phyloP scores from a whole-genome alignment of 2,113 vertebrate genomes.

The Cryptomyrus ogoouensis region DNA sequence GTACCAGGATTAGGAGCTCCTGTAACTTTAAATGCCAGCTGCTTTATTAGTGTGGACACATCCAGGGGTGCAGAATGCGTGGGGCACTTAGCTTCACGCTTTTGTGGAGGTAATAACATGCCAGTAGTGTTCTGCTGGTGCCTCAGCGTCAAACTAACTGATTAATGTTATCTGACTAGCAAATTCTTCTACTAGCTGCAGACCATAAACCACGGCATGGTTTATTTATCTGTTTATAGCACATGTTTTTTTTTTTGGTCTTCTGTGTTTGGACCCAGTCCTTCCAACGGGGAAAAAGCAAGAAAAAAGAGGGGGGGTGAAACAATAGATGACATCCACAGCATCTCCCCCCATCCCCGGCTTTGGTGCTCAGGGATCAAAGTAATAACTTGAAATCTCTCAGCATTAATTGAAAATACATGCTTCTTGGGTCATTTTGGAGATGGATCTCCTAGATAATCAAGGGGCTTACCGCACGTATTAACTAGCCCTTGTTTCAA shows the following conservation, averaged over 20 bases:
- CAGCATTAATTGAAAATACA: conserved; percentile 8
- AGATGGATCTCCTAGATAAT: background rate
- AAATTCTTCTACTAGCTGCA: background rate
- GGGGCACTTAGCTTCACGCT: conserved; percentile 19
- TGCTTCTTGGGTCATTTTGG: background rate
- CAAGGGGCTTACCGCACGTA: background rate
- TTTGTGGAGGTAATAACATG: background rate
- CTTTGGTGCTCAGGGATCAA: background rate
- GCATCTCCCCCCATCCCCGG: background rate
- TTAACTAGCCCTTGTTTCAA: conserved; percentile 1
- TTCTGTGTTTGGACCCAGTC: background rate
- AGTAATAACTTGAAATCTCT: conserved; percentile 10
- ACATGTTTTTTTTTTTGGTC: background rate
- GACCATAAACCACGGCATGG: background rate
- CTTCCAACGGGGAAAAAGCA: background rate
- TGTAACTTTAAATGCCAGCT: background rate
- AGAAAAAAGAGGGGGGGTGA: background rate
- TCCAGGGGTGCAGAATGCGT: conserved; percentile 18
- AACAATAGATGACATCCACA: background rate
- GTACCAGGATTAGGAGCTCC: background rate
- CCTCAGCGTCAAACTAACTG: background rate
- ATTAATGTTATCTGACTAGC: conserved; percentile 8
- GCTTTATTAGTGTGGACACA: background rate
- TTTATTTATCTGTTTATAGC: background rate
- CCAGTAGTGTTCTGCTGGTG: background rate